Evolutionary conservation across 2,888 invertebrate species (phyloP), one percentile per base, ranked within the genome.

Genomic region (Achlya flavicornis): DNA sequence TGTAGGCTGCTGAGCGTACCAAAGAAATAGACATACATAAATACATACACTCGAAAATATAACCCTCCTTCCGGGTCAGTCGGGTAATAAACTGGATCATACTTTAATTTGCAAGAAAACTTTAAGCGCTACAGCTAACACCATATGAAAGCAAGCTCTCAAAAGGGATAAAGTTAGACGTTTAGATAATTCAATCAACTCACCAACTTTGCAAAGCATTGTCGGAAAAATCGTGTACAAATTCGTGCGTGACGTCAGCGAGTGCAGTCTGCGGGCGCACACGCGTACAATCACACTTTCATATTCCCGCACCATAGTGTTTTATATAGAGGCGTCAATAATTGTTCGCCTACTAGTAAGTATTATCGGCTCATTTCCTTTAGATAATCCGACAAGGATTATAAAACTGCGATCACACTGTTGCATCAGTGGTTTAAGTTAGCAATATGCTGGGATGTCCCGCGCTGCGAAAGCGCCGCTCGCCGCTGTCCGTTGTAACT

Each of bases 161-260:
- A 14, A 16, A 46, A 46, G 7, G 4, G n/a, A n/a, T 2, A 2
- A 1, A 16, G 19, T n/a, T 3, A 19, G 10, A 19, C 19, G 4
- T 16, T 14, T n/a, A 10, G 1, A 14, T 0, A 48, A 48, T 16
- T 10, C 48, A 53, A 14, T 10, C 48, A 53, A 46, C 53, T 84
- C 74, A 88, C 88, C 85, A 66, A 87, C 46, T 85, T 77, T 86
- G 64, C 64, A 73, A 76, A 80, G 76, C 83, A 81, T 84, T 66
- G 26, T 38, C 64, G 26, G 61, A 59, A 61, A 63, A 16, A 61
- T 16, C 26, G 26, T 41, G 60, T 53, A 1, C n/a, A 35, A 12
- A 6, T 10, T n/a, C n/a, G n/a, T n/a, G n/a, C 16, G 59, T 60
- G 38, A 60, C 26, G 43, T 41, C 41, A 26, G 12, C 10, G 5